Conservation (phyloP, 2,888 invertebrate species). For the Drosophila silvestris region DNA sequence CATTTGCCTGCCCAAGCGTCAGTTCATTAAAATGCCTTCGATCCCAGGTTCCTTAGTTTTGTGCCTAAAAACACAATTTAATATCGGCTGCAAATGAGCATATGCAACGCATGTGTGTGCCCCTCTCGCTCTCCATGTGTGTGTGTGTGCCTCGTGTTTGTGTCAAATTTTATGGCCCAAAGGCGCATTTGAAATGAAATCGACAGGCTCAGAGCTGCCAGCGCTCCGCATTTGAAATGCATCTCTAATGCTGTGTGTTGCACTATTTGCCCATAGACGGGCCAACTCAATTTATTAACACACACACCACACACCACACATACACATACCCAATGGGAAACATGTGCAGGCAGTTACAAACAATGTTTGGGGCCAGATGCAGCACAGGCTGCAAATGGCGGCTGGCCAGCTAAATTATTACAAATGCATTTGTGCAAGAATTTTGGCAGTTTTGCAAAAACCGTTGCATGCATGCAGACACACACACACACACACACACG, state of each 20-base stretch:
- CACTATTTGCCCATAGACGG: slow-evolving; percentile 61
- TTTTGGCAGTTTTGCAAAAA: slow-evolving; percentile 56
- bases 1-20: slow-evolving; percentile 55
- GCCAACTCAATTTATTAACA: slow-evolving; percentile 76
- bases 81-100: slow-evolving; percentile 80
- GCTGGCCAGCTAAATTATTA: slow-evolving; percentile 58
- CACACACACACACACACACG: background rate
- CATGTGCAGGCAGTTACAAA: slow-evolving; percentile 4
- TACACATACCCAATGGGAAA: slow-evolving; percentile 19
- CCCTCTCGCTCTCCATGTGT: background rate
- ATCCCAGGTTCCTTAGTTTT: slow-evolving; percentile 13
- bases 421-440: slow-evolving; percentile 63
- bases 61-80: slow-evolving; percentile 75
- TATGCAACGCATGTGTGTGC: slow-evolving; percentile 37
- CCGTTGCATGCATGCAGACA: slow-evolving; percentile 24
- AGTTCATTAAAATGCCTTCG: slow-evolving; percentile 70
- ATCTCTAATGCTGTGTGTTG: slow-evolving; percentile 43
- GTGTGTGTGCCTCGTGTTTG: slow-evolving; percentile 52
- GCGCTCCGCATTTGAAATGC: slow-evolving; percentile 28
- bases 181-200: slow-evolving; percentile 76
- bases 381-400: slow-evolving; percentile 33
- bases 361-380: slow-evolving; percentile 14
- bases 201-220: slow-evolving; percentile 65
- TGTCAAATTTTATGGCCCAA: slow-evolving; percentile 76
- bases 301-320: slow-evolving; percentile 28